Evolutionary conservation across 2,113 vertebrate genomes (phyloP).

Genomic region (Pteruthius melanotis): DNA sequence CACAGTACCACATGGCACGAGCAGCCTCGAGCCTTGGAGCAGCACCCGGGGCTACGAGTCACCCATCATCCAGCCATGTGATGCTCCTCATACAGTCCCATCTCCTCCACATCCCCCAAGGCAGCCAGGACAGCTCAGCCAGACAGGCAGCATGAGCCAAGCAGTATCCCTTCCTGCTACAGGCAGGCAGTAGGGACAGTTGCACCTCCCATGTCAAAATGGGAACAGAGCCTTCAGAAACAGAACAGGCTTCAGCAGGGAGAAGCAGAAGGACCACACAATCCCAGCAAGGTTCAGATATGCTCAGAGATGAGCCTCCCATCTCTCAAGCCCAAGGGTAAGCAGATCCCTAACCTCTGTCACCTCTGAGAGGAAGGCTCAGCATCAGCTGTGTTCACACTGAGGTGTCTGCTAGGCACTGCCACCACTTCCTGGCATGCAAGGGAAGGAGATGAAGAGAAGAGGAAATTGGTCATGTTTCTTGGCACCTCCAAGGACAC

Average conservation of each 20-base stretch:
- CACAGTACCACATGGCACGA: background rate
- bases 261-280: background rate
- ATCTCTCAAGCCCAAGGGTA: background rate
- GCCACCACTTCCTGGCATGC: background rate
- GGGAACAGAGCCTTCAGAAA: background rate
- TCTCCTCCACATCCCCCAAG: background rate
- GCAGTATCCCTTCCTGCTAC: too few relatives aligned
- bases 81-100: background rate
- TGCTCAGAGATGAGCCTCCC: background rate
- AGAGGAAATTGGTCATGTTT: background rate
- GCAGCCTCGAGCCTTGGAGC: background rate
- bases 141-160: background rate
- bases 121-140: rapidly evolving
- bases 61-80: rapidly evolving
- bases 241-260: background rate
- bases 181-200: background rate
- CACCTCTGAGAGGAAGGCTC: background rate
- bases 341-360: background rate
- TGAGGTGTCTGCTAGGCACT: background rate
- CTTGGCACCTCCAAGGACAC: background rate
- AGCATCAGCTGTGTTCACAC: background rate
- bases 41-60: background rate
- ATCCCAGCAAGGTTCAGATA: background rate
- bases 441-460: background rate
- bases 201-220: background rate